Percentiles rank a stretch among this genome's conserved stretches.
Evolutionary conservation across 1,140 invertebrate species (phyloP).

Genomic region (Neuroterus valhalla): DNA sequence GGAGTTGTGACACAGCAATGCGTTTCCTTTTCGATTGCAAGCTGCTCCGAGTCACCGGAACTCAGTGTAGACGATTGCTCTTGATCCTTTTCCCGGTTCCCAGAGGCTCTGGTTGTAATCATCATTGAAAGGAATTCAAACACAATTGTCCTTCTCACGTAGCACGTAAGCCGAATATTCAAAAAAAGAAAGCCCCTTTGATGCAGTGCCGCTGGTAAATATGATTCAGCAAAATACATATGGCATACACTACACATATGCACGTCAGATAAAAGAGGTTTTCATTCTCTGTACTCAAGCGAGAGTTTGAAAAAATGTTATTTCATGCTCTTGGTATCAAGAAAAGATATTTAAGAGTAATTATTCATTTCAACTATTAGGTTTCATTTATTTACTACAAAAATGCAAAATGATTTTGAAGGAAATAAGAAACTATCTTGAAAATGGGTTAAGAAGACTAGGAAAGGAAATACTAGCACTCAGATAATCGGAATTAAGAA

Average conservation of each 20-base stretch:
- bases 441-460: no score
- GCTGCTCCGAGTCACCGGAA: background rate
- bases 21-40: constrained; percentile 2
- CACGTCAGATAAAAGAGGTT: background rate
- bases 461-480: no score
- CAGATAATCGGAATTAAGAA: no score
- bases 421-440: no score
- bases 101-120: background rate
- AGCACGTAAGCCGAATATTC: constrained; percentile 37
- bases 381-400: no score
- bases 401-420: no score
- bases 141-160: constrained; percentile 39
- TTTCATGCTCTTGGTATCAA: no score
- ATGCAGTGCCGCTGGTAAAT: background rate
- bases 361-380: no score
- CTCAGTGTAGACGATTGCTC: background rate
- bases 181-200: constrained; percentile 28
- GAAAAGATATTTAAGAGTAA: no score
- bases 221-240: background rate
- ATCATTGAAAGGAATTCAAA: background rate
- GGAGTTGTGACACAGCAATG: background rate
- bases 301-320: background rate
- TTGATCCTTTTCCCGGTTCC: background rate
- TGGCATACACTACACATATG: background rate
- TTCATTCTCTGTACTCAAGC: background rate